Conservation (phyloP, 2,113 vertebrate species). For the Nothobranchius kuhntae region DNA sequence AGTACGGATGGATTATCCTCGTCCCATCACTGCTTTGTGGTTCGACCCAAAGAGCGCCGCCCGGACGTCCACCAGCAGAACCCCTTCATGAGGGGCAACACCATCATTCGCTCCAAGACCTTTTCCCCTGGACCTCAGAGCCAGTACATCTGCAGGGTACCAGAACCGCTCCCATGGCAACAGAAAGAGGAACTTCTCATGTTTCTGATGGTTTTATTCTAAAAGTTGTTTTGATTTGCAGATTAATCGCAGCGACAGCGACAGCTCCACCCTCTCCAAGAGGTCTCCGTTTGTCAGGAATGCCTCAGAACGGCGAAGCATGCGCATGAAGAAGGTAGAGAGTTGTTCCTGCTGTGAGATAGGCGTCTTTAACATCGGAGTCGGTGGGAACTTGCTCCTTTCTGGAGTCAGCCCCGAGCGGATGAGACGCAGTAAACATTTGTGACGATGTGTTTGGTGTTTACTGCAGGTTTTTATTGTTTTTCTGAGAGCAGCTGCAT, state of each 20-base stretch:
- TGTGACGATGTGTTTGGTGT: no score
- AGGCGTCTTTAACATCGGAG: no score
- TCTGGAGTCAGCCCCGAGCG: no score
- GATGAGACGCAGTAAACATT: no score
- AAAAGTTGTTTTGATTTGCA: conserved; percentile 51
- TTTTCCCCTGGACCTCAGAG: conserved; percentile 97
- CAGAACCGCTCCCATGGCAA: conserved; percentile 26
- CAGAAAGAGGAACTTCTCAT: not conserved
- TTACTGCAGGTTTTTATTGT: not conserved
- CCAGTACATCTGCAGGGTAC: conserved; percentile 96
- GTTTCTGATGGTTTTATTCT: not conserved
- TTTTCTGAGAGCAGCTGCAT: not conserved
- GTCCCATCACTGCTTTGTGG: conserved; percentile 79
- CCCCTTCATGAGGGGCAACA: conserved; percentile 90
- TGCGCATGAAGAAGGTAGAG: conserved; percentile 92
- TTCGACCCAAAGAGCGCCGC: conserved; percentile 91
- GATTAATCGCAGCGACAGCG: conserved; percentile 97
- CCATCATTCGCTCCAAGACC: conserved; percentile 98
- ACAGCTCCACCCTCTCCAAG: conserved; percentile 95
- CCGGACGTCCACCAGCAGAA: conserved; percentile 80
- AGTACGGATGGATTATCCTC: conserved; percentile 80
- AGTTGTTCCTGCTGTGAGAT: no score
- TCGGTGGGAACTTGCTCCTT: no score
- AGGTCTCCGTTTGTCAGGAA: conserved; percentile 95
- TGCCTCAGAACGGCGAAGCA: conserved; percentile 91